Evolutionary conservation across 1,140 invertebrate genomes (phyloP), one percentile per base, ranked within the genome.

Genomic region (Homalodisca vitripennis): DNA sequence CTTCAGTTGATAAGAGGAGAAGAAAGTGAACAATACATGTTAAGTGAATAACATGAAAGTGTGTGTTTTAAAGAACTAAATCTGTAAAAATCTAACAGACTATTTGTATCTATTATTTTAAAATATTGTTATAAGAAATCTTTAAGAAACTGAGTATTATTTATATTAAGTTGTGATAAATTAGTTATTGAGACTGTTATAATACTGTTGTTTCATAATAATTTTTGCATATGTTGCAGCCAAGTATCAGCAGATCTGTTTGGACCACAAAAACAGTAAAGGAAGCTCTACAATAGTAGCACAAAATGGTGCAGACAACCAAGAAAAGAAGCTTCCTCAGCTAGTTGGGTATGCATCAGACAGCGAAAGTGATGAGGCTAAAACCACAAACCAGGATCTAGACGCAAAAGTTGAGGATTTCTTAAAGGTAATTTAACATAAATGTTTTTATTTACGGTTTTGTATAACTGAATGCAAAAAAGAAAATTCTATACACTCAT

Each of bases 361-460:
- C 24, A 81, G 80, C 64, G 80, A 81, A 63, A 72, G 67, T 1
- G 80, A 81, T 34, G 80, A 80, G 20, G 63, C 74, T 2, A 75
- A 74, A 41, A 69, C 73, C 14, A 71, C 76, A 41, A 34, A 70
- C 6, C 76, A 77, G 53, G 73, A 79, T 32, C 74, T 83, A 22
- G 78, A 82, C 48, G 78, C 81, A 24, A 78, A 82, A 77, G 81
- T 83, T 17, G 79, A 82, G 51, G 80, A 82, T 73, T 83, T 83
- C 70, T 67, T 83, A 0, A 82, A 82, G 76, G 82, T 79, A 73
- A 66, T 12, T 70, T 10, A 60, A 53, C 48, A 12, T 53, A 6
- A n/a, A 24, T 53, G 20, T n/a, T 53, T 53, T n/a, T 22, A n/a
- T 3, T 22, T 53, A 12, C 20, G 6, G 6, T 6, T 53, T 3